Evolutionary conservation across 2,113 vertebrate genomes (phyloP).

Genomic region (Sylvietta virens): DNA sequence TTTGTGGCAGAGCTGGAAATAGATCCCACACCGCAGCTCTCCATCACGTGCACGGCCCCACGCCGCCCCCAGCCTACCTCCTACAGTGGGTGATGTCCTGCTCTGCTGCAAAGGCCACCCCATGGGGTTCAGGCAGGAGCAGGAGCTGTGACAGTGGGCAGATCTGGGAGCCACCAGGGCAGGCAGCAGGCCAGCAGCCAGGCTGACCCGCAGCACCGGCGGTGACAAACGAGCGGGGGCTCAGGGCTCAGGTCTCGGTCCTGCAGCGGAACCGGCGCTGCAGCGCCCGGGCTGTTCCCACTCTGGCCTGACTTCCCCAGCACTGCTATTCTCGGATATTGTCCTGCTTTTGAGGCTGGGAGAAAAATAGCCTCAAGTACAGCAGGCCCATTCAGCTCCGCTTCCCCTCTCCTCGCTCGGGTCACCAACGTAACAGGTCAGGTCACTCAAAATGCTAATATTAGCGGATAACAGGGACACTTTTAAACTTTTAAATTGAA

Average conservation of each 20-base stretch:
- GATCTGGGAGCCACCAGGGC: background rate
- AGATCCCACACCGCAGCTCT: background rate
- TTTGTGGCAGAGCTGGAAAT: background rate
- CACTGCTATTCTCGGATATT: slow-evolving; percentile 28
- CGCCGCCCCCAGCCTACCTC: background rate
- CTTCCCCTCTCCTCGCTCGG: background rate
- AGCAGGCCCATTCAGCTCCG: background rate
- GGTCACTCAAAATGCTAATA: slow-evolving; percentile 9
- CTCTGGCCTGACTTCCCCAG: background rate
- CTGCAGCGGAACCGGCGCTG: background rate
- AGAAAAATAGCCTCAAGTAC: slow-evolving; percentile 24
- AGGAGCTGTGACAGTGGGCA: background rate
- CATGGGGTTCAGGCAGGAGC: background rate
- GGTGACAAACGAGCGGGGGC: background rate
- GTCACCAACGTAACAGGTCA: background rate
- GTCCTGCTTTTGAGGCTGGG: background rate
- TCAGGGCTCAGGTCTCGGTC: background rate
- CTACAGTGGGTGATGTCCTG: background rate
- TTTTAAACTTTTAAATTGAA: slow-evolving; percentile 28
- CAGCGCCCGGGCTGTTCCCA: background rate
- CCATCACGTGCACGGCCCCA: background rate
- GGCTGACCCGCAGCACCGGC: accelerated
- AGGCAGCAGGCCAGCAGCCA: background rate
- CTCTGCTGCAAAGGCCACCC: background rate
- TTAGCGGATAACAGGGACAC: background rate